Base-by-base conservation (phyloP, 2,888 invertebrate genomes). In the Pammene aurita region DNA sequence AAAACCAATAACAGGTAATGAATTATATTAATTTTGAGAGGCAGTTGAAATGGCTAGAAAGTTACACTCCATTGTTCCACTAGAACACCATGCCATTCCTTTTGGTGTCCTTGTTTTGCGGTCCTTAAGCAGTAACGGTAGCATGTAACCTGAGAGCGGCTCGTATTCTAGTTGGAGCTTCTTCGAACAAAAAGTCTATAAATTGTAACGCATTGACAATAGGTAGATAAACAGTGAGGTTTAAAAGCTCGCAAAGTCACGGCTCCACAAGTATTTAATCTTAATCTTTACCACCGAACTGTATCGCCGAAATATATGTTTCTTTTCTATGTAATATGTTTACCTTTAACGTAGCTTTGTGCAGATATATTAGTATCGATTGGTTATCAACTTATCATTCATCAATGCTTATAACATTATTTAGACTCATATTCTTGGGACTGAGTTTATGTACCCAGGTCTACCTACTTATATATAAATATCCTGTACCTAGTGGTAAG, bases 161-260 rank as follows among this genome's bases (percentile, higher is more conserved):
- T 63, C 44, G 68, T 54, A 38, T 64, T 58, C 68, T 26, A 64
- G 58, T 54, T 64, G 64, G 41, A 54, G 46, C 58, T 41, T 69
- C 64, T 65, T 60, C 52, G 69, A 69, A 69, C 69, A 69, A 69
- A 69, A 69, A 64, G 64, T 14, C 55, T 60, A 69, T 69, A 69
- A 69, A 69, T 69, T 69, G 54, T 69, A 54, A 64, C 38, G 54
- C 60, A 69, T 64, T 63, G 58, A 69, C 69, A 69, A 69, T 69
- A 60, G 64, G 60, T 13, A 65, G 69, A 65, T 69, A 69, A 69
- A 64, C 69, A 54, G 46, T 55, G 35, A 50, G 60, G 46, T 48
- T 54, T 58, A 65, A 54, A 69, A 60, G 54, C 60, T 52, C 26
- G 18, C 50, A 14, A 58, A 48, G 13, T 52, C 42, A 18, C 50